A percentile compares a stretch with the other conserved stretches of the same genome.
phyloP scores from a whole-genome alignment of 2,888 invertebrate genomes.

The Microdon myrmicae region DNA sequence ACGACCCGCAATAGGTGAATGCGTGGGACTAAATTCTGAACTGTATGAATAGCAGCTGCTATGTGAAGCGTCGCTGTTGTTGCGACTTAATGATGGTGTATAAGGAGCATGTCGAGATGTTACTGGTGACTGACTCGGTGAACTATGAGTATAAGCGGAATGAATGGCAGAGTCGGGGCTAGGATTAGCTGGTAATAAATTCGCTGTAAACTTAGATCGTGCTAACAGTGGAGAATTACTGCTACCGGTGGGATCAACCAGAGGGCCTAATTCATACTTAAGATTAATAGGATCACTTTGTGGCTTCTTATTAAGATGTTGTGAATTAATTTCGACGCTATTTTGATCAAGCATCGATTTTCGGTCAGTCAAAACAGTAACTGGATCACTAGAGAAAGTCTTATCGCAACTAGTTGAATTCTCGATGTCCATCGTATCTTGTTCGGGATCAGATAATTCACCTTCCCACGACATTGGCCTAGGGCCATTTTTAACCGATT shows the following conservation, averaged over 20 bases:
- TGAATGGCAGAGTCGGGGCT: conserved; percentile 91
- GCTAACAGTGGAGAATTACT: conserved; percentile 76
- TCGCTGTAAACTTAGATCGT: conserved; percentile 71
- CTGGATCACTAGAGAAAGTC: conserved; percentile 18
- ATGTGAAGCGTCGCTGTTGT: conserved; percentile 91
- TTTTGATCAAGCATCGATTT: conserved; percentile 61
- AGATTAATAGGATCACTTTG: conserved; percentile 65
- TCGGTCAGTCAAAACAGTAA: conserved; percentile 58
- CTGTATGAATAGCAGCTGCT: conserved; percentile 90
- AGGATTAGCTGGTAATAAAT: conserved; percentile 79
- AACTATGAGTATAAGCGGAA: conserved; percentile 83
- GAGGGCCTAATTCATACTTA: conserved; percentile 61
- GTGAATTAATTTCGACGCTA: conserved; percentile 56
- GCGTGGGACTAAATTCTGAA: conserved; percentile 84
- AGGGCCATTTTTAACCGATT: conserved; percentile 66
- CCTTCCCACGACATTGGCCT: conserved; percentile 97
- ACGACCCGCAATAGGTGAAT: conserved; percentile 84
- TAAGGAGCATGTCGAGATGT: conserved; percentile 84
- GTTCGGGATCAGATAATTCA: conserved; percentile 82
- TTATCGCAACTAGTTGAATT: conserved; percentile 56
- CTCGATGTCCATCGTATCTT: conserved; percentile 69
- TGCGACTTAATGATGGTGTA: conserved; percentile 85
- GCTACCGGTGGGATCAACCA: conserved; percentile 53
- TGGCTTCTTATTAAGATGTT: conserved; percentile 44
- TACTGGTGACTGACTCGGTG: conserved; percentile 87